Percentiles rank a stretch among this genome's conserved stretches.
These are phyloP conservation scores for Sparidentex hasta DNA, from an alignment of 2,797 vertebrate genomes.

Conservation along the genomic window DNA sequence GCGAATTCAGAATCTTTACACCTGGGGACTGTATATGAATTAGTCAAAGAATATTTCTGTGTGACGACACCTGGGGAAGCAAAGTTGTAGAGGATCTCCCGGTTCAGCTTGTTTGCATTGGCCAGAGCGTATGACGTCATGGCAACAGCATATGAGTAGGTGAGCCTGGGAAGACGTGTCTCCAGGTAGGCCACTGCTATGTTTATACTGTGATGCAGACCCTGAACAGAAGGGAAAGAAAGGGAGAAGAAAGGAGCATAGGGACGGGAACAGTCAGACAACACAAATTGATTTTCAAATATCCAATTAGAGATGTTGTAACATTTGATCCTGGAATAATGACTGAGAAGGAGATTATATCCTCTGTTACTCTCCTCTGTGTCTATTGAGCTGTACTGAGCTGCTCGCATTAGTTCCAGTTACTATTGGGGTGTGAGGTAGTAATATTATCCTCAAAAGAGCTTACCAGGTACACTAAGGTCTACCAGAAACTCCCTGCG, in stretches of 20 bases:
- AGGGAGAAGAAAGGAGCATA: neutral
- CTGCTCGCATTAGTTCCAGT: too few species aligned
- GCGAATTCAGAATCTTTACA: too few species aligned
- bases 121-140: conserved; percentile 87
- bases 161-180: conserved; percentile 70
- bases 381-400: too few species aligned
- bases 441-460: too few species aligned
- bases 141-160: conserved; percentile 69
- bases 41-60: neutral
- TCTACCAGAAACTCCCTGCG: too few species aligned
- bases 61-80: conserved; percentile 76
- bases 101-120: conserved; percentile 68
- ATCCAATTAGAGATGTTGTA: neutral
- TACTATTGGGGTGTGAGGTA: too few species aligned
- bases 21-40: neutral
- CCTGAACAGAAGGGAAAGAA: conserved; percentile 68
- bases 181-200: conserved; percentile 83
- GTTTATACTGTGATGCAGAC: conserved; percentile 72
- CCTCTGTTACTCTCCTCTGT: too few species aligned
- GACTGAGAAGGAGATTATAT: too few species aligned
- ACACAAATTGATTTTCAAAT: neutral
- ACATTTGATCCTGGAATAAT: neutral
- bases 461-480: too few species aligned
- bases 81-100: conserved; percentile 61
- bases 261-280: neutral